A percentile compares a stretch with the other conserved stretches of the same genome.
Conservation (phyloP, 2,113 vertebrate genomes). For the Pseudopipra pipra region DNA sequence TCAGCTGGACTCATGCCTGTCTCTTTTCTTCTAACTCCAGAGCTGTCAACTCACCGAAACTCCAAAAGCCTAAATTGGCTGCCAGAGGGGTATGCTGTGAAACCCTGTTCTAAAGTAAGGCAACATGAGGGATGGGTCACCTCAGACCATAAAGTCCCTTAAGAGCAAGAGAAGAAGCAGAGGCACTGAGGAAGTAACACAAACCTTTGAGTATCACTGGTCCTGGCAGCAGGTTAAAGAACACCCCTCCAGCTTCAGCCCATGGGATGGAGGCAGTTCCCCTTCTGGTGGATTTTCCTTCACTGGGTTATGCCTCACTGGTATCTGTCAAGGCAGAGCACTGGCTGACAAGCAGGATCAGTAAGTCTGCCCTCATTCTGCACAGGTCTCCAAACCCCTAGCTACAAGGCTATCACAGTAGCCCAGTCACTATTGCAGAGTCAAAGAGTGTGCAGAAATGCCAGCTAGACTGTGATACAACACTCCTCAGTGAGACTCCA, state of each 20-base stretch:
- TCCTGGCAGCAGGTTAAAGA: background rate
- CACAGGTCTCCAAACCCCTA: background rate
- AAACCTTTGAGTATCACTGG: background rate
- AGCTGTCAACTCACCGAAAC: background rate
- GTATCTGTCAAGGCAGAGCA: background rate
- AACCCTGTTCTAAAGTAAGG: background rate
- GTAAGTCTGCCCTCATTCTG: background rate
- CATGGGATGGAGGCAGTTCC: background rate
- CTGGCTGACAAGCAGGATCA: background rate
- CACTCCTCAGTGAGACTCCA: background rate
- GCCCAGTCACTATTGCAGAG: background rate
- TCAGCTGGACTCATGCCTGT: background rate
- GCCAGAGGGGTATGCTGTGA: background rate
- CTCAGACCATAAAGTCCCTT: background rate
- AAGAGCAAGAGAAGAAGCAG: background rate
- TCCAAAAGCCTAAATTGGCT: background rate
- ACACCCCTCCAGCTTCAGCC: background rate
- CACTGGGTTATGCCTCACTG: background rate
- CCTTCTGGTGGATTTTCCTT: background rate
- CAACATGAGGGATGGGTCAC: background rate
- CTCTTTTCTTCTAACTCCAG: background rate
- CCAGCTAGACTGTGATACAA: background rate
- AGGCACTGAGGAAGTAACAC: background rate
- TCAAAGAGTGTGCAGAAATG: background rate
- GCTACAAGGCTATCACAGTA: rapidly evolving